Base-by-base conservation (phyloP, 2,113 vertebrate species). In the Lagopus muta region DNA sequence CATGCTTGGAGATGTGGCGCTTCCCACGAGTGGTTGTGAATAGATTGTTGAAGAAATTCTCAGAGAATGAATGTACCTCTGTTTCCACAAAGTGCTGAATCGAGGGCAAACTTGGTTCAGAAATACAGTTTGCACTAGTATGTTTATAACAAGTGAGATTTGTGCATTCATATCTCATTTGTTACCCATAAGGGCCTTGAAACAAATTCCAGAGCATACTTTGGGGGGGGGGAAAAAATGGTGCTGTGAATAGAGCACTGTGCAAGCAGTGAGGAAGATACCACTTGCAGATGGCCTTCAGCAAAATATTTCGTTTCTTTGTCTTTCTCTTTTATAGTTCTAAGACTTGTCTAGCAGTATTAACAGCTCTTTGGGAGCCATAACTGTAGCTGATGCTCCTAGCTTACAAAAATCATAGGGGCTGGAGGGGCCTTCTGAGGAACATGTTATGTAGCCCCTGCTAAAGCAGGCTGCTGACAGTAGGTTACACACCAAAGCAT, bases 41-140 rank as follows among this genome's bases (percentile, higher is more conserved):
- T 86, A 85, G 91, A 90, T 57, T 76, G 93, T 93, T 94, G 85
- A 95, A 91, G 94, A 91, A 76, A 61, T 92, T 94, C 91, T 86
- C 87, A 92, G 72, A 91, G 93, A 83, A 94, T 95, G 79, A 96
- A 96, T 93, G 88, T 75, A 82, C 91, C 84, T 94, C 96, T 97
- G 93, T 95, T 94, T 91, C 67, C 34, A 52, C n/a, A 60, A 87
- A 43, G 69, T 25, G 38, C 82, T 70, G 82, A 92, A 94, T 2
- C 88, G 79, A 86, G 72, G 91, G 87, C 89, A 92, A 94, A 80
- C n/a, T 73, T 82, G n/a, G 88, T 94, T 94, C 91, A 93, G 74
- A 87, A 93, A 86, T 57, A 52, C 52, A 82, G 89, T 91, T 61
- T 85, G 32, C 80, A 81, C 69, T 60, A 77, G 22, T 82, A 55